Conservation (phyloP, 2,888 invertebrate genomes). For the Danaus chrysippus region DNA sequence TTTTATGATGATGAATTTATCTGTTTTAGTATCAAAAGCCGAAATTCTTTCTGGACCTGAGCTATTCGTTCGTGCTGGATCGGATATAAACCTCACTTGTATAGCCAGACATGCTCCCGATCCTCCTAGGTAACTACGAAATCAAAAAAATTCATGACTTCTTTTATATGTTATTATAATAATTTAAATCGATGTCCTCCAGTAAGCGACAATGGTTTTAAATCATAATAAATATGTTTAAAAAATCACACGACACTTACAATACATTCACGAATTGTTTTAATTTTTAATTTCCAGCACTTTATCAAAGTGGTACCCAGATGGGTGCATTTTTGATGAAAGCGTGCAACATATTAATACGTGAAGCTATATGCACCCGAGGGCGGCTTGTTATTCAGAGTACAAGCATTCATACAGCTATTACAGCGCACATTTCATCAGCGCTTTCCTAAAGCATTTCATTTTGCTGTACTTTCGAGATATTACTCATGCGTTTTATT, state of each 20-base stretch:
- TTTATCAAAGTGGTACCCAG: constrained; percentile 5
- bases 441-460: background rate
- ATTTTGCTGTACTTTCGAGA: background rate
- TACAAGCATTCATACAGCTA: constrained; percentile 6
- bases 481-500: background rate
- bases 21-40: constrained; percentile 89
- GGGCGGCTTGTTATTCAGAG: constrained; percentile 6
- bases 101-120: constrained; percentile 90
- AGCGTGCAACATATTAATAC: constrained; percentile 1
- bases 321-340: constrained; percentile 4
- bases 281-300: constrained; percentile 4
- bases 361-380: background rate
- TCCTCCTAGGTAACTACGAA: constrained; percentile 84
- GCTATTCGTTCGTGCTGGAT: constrained; percentile 91
- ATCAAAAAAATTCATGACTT: constrained; percentile 33
- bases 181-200: background rate
- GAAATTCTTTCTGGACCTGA: constrained; percentile 92
- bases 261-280: background rate
- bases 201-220: no score
- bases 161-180: background rate
- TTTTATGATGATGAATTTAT: constrained; percentile 9
- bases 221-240: no score
- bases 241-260: background rate
- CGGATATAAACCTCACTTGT: constrained; percentile 94
- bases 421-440: constrained; percentile 4